Base-by-base conservation (phyloP, 92 coral and sea anemone species). In the Phenganax subtilis region DNA sequence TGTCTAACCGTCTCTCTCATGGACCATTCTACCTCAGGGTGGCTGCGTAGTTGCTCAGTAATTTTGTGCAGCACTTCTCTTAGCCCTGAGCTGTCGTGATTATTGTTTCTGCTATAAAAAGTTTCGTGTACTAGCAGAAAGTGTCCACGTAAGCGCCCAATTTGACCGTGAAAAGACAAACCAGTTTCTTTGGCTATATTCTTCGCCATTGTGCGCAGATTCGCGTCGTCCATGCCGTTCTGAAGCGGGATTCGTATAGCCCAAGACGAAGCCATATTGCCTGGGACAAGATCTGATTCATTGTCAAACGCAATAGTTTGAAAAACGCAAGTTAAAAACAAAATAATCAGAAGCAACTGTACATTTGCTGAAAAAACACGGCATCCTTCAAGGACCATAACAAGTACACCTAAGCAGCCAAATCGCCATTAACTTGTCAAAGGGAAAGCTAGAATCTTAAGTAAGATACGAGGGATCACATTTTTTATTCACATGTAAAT, bases 1-100 rank as follows among this genome's bases (percentile, higher is more conserved):
- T 77, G 87, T 55, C 92, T 73, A 60, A 94, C 92, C 16, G 85
- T 85, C 77, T 94, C 98, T 58, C 89, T 97, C 51, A 91, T 87
- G 10, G 93, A 94, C 98, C 98, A 94, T 77, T 88, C 94, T n/a
- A 94, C 86, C 44, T 90, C 86, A 54, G 98, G 98, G 79, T 94
- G 98, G 11, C 81, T 85, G 0, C 85, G 86, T 27, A 94, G 85
- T 51, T 77, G 77, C 56, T 79, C 66, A 29, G 92, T 85, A 15
- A 94, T 89, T 55, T 61, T 82, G 27, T 60, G 78, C 66, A 85
- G 87, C 76, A 90, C 51, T 75, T 60, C 82, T 6, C 76, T 76
- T 10, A 85, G 81, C 11, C 79, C 85, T 7, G 82, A 60, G 7
- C 58, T 51, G 47, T 60, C 31, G 9, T 77, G 2, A 28, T 7